phyloP scores from a whole-genome alignment of 2,888 invertebrate species.

The Parnassius glacialis region DNA sequence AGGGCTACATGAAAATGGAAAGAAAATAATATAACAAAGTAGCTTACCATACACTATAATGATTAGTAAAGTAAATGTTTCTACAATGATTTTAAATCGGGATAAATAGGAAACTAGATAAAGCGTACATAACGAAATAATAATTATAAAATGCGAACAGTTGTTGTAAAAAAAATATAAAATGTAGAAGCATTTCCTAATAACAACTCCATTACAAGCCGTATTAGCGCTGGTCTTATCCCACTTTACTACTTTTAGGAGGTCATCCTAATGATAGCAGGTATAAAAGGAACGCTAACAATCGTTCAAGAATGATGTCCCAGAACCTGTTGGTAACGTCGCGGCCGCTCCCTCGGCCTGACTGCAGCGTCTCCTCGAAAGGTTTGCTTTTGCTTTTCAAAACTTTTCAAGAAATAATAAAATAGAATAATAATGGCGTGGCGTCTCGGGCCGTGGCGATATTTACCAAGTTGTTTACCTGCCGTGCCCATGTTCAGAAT shows the following conservation, averaged over 20 bases:
- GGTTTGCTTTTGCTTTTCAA: conserved; percentile 67
- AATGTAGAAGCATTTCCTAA: conserved; percentile 63
- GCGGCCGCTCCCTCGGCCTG: conserved; percentile 79
- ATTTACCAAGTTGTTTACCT: conserved; percentile 98
- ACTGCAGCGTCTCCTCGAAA: conserved; percentile 79
- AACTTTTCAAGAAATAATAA: conserved; percentile 68
- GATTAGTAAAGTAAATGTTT: conserved; percentile 40
- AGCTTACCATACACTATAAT: conserved; percentile 60
- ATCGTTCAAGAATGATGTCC: conserved; percentile 61
- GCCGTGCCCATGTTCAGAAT: conserved; percentile 99
- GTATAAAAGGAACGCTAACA: conserved; percentile 46
- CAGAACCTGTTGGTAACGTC: conserved; percentile 73
- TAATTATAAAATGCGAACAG: conserved; percentile 28
- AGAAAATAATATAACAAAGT: conserved; percentile 53
- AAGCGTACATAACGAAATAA: conserved; percentile 34
- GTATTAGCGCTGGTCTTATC: conserved; percentile 49
- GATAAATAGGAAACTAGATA: conserved; percentile 29
- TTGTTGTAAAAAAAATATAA: conserved; percentile 43
- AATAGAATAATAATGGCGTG: conserved; percentile 78
- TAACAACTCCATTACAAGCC: conserved; percentile 40
- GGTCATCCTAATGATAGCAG: conserved; percentile 16
- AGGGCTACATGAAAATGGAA: conserved; percentile 52
- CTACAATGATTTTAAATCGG: conserved; percentile 32
- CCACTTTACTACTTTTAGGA: conserved; percentile 37
- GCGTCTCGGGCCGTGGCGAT: conserved; percentile 84